A percentile compares a stretch with the other conserved stretches of the same genome.
Evolutionary conservation across 1,140 invertebrate genomes (phyloP).

Genomic region (Helicoverpa armigera): DNA sequence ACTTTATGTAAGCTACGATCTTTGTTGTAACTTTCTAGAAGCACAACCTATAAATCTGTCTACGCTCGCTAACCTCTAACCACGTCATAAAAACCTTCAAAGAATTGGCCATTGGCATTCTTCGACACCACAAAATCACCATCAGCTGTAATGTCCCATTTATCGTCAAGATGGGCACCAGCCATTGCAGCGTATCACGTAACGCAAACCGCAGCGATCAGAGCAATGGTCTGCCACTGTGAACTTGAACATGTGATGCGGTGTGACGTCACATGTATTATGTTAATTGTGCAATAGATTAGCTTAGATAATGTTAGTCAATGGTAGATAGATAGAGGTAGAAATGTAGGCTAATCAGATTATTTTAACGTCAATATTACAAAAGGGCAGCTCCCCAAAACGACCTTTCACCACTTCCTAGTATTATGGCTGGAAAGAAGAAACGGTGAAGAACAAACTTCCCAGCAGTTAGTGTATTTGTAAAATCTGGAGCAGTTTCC

Average conservation of each 20-base stretch:
- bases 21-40: too few species aligned
- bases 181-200: constrained; percentile 21
- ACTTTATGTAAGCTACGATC: not conserved
- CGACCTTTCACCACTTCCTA: not conserved
- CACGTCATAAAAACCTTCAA: too few species aligned
- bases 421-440: not conserved
- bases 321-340: too few species aligned
- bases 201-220: constrained; percentile 28
- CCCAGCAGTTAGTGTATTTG: too few species aligned
- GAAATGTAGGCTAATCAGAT: too few species aligned
- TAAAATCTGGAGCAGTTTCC: too few species aligned
- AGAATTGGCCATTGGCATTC: not conserved
- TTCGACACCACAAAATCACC: constrained; percentile 9
- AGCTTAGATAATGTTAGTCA: not conserved
- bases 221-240: constrained; percentile 6
- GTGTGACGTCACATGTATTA: not conserved
- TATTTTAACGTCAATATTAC: too few species aligned
- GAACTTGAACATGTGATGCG: constrained; percentile 30
- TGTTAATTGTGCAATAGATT: constrained; percentile 36
- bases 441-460: too few species aligned
- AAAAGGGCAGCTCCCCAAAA: too few species aligned
- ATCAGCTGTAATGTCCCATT: constrained; percentile 31
- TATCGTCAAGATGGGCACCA: constrained; percentile 5
- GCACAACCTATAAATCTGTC: too few species aligned
- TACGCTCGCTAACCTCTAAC: too few species aligned